Conservation (phyloP, 2,888 invertebrate genomes). For the Ametastegia equiseti region DNA sequence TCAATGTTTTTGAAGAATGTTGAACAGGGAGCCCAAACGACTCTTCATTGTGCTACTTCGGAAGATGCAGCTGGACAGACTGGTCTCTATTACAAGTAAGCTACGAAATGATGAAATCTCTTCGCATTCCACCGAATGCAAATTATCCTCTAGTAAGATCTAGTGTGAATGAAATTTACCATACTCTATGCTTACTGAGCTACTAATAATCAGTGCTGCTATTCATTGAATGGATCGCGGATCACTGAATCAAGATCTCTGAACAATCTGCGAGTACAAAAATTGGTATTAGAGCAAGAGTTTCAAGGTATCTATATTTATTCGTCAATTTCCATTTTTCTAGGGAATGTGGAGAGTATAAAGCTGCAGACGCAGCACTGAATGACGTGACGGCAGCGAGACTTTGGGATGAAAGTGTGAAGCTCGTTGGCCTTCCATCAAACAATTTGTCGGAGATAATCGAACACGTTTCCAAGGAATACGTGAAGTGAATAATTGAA, state of each 20-base stretch:
- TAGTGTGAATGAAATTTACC: background rate
- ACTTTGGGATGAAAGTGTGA: slow-evolving; percentile 81
- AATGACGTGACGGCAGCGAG: slow-evolving; percentile 78
- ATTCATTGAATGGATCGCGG: no score
- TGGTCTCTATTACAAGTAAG: slow-evolving; percentile 80
- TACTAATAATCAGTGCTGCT: no score
- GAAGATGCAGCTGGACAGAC: slow-evolving; percentile 81
- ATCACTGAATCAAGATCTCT: no score
- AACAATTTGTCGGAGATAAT: slow-evolving; percentile 64
- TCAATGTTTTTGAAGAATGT: slow-evolving; percentile 78
- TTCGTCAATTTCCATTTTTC: slow-evolving; percentile 71
- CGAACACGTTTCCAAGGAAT: background rate
- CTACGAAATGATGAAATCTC: background rate
- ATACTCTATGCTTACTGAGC: no score
- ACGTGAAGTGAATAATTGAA: background rate
- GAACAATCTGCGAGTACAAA: background rate
- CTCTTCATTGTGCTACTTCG: slow-evolving; percentile 84
- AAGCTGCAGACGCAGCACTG: slow-evolving; percentile 77
- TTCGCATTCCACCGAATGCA: background rate
- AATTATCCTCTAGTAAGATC: background rate
- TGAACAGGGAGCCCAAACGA: slow-evolving; percentile 86
- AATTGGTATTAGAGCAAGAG: no score
- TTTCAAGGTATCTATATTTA: slow-evolving; percentile 46
- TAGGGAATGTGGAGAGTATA: slow-evolving; percentile 80
- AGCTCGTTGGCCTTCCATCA: slow-evolving; percentile 77